These are phyloP conservation scores for Odontocolon sp. DNA, from an alignment of 2,888 invertebrate genomes.

Conservation along the genomic window DNA sequence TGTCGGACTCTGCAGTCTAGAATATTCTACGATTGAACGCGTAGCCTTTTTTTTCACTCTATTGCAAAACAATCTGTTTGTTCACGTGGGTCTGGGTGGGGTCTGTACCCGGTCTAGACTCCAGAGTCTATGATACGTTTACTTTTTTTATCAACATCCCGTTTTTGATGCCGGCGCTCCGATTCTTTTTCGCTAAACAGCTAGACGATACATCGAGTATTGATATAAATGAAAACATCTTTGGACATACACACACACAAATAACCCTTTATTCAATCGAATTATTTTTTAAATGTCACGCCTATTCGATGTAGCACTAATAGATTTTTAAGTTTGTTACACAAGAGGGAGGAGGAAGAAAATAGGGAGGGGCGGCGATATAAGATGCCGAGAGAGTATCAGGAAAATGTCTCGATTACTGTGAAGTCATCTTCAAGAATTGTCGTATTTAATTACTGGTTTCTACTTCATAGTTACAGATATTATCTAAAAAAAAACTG, in stretches of 20 bases:
- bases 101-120: constrained; percentile 40
- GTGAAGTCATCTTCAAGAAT: too few relatives aligned
- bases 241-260: neutral
- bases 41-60: neutral
- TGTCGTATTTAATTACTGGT: too few relatives aligned
- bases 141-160: too few relatives aligned
- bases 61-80: neutral
- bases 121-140: constrained; percentile 12
- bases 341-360: neutral
- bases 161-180: too few relatives aligned
- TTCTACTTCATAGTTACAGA: too few relatives aligned
- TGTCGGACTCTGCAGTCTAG: too few relatives aligned
- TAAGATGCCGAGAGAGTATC: neutral
- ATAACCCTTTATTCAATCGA: constrained; percentile 23
- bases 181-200: too few relatives aligned
- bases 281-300: neutral
- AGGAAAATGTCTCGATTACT: too few relatives aligned
- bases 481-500: too few relatives aligned
- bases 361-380: neutral
- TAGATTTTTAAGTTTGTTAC: constrained; percentile 9
- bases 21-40: too few relatives aligned
- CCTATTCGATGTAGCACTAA: neutral
- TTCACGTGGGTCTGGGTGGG: neutral
- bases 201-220: neutral
- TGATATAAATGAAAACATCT: too few relatives aligned